phyloP scores from a whole-genome alignment of 2,888 invertebrate genomes.

The Pyrocoelia pectoralis region DNA sequence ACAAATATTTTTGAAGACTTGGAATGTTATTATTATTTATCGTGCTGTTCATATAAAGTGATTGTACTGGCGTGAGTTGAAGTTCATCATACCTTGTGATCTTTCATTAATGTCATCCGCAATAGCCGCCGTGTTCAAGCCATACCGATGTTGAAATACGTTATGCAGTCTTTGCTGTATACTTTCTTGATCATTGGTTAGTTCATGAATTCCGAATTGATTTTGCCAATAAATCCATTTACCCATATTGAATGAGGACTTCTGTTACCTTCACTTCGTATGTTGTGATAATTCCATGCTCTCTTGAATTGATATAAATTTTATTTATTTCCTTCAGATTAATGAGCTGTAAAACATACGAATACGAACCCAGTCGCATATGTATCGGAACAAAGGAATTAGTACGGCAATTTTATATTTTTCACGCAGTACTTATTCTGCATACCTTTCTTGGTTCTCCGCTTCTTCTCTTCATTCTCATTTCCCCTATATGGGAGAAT shows the following conservation, averaged over 20 bases:
- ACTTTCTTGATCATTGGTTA: not conserved
- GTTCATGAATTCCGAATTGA: not conserved
- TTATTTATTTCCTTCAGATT: too few relatives aligned
- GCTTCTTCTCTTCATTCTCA: too few relatives aligned
- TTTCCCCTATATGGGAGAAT: too few relatives aligned
- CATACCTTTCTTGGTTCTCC: too few relatives aligned
- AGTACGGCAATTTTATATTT: too few relatives aligned
- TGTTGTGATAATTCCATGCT: too few relatives aligned
- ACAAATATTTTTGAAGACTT: not conserved
- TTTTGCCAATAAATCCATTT: constrained; percentile 1
- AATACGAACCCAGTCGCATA: too few relatives aligned
- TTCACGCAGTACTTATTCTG: too few relatives aligned
- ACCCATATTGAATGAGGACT: not conserved
- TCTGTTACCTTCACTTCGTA: too few relatives aligned
- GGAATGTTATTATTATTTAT: constrained; percentile 2
- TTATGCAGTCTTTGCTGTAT: constrained; percentile 1
- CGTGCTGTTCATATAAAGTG: not conserved
- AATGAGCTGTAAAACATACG: too few relatives aligned
- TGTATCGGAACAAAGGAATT: too few relatives aligned
- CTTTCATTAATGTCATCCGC: not conserved
- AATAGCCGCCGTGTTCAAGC: not conserved
- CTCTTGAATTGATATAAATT: too few relatives aligned
- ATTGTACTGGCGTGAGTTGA: not conserved
- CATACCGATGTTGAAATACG: constrained; percentile 2
- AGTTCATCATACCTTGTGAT: not conserved